Evolutionary conservation across 2,888 invertebrate genomes (phyloP).

Genomic region (Arenicola marina): DNA sequence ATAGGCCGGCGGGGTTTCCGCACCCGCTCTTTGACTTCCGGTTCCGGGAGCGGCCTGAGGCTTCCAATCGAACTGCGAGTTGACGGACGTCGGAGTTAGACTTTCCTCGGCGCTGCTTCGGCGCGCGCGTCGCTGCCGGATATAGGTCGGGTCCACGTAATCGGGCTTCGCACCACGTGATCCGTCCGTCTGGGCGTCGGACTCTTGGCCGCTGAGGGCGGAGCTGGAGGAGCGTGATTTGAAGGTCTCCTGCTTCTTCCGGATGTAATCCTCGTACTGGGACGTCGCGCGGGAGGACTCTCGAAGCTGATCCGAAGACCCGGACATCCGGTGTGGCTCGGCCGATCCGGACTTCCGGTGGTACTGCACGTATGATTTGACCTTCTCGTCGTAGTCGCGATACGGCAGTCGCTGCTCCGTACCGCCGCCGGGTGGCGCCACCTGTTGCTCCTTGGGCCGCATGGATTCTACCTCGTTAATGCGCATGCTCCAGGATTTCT

Average conservation of each 20-base stretch:
- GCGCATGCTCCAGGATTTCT: neutral
- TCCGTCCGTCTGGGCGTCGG: neutral
- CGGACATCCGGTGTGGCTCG: neutral
- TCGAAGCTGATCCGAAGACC: too few relatives aligned
- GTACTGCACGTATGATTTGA: neutral
- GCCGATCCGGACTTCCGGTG: neutral
- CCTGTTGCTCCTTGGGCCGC: neutral
- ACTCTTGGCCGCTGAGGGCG: neutral
- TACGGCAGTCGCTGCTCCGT: neutral
- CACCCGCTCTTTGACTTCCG: neutral
- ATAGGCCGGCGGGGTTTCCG: neutral
- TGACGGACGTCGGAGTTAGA: neutral
- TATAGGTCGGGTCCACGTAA: conserved; percentile 2
- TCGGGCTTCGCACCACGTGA: neutral
- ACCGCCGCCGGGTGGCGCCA: too few relatives aligned
- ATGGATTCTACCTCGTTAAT: neutral
- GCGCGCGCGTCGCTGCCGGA: conserved; percentile 9
- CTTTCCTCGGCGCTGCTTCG: too few relatives aligned
- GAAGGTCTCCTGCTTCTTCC: conserved; percentile 10
- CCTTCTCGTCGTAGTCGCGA: conserved; percentile 4
- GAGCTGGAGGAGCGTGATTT: neutral
- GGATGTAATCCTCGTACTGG: conserved; percentile 16
- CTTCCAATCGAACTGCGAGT: neutral
- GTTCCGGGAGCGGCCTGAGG: neutral
- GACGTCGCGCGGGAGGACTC: neutral